phyloP scores from a whole-genome alignment of 2,797 vertebrate species.

The Nyctalus aviator region DNA sequence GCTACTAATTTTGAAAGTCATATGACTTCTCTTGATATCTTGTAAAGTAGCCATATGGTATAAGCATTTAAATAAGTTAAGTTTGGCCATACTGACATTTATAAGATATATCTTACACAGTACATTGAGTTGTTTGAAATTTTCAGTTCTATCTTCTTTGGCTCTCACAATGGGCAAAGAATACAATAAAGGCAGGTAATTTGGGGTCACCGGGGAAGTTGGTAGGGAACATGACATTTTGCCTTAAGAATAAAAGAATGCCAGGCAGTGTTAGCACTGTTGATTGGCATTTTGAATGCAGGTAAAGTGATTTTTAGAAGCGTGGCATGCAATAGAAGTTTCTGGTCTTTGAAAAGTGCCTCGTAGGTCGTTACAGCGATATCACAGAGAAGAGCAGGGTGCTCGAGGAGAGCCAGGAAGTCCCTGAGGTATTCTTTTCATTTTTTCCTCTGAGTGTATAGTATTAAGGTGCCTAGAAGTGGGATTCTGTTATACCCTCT shows the following conservation, averaged over 20 bases:
- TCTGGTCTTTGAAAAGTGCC: constrained; percentile 70
- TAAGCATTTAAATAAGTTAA: constrained; percentile 67
- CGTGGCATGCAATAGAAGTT: neutral
- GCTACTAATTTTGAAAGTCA: constrained; percentile 70
- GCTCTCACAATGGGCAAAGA: neutral
- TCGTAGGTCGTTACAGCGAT: constrained; percentile 9
- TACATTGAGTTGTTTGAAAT: constrained; percentile 58
- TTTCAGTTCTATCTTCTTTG: constrained; percentile 42
- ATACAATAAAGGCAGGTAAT: constrained; percentile 30
- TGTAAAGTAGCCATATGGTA: constrained; percentile 54
- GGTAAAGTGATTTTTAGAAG: constrained; percentile 32
- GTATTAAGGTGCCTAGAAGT: constrained; percentile 67
- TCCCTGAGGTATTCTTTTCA: constrained; percentile 45
- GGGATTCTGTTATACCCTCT: neutral
- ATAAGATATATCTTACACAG: constrained; percentile 50
- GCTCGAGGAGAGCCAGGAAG: neutral
- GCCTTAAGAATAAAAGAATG: constrained; percentile 73
- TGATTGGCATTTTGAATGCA: constrained; percentile 54
- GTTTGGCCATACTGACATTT: constrained; percentile 65
- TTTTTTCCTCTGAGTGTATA: constrained; percentile 60
- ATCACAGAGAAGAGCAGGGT: neutral
- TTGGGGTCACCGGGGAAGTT: neutral
- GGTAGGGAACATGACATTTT: constrained; percentile 54
- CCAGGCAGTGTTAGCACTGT: constrained; percentile 36
- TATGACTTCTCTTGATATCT: constrained; percentile 60